Base-by-base conservation (phyloP, 2,797 vertebrate species). In the Myoxocephalus aenaeus region DNA sequence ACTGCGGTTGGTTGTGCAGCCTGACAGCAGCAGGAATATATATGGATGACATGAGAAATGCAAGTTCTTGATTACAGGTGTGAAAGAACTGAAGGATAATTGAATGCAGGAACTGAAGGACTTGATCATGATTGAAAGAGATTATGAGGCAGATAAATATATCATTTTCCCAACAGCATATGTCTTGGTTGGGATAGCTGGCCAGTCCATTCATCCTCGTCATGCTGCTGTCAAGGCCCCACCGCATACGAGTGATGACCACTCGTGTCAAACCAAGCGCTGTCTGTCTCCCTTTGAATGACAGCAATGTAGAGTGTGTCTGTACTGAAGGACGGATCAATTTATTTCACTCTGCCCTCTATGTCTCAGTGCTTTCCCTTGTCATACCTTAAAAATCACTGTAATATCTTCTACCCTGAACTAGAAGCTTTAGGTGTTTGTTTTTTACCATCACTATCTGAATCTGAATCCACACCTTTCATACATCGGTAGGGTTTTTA, bases 171-270 rank as follows among this genome's bases (percentile, higher is more conserved):
- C 27, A 66, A 40, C 86, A 80, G 80, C 82, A 82, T 62, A 75
- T 77, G 74, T 90, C 82, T 86, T 77, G 80, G 82, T 89, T 82
- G 75, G 83, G 73, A 84, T 42, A 67, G 65, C 77, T 70, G 85
- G 88, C 85, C 82, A 81, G 84, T 90, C 91, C 90, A 93, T 93
- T 86, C 90, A 90, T 94, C 89, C 92, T 88, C 92, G 92, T 94
- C 94, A 93, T 93, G 92, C 88, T 85, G 87, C 91, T 95, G 94
- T 95, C 94, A 94, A 86, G 91, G 90, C 80, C 79, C 73, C 63
- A 79, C 88, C 74, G 86, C 87, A 83, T 89, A 93, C 81, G 92
- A 95, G 84, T 93, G 94, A 95, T 95, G 94, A 93, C 93, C 92
- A 89, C 86, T 65, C 79, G 67, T 87, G 86, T 93, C 92, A 90